phyloP scores from a whole-genome alignment of 2,888 invertebrate genomes.

The Nowickia ferox region DNA sequence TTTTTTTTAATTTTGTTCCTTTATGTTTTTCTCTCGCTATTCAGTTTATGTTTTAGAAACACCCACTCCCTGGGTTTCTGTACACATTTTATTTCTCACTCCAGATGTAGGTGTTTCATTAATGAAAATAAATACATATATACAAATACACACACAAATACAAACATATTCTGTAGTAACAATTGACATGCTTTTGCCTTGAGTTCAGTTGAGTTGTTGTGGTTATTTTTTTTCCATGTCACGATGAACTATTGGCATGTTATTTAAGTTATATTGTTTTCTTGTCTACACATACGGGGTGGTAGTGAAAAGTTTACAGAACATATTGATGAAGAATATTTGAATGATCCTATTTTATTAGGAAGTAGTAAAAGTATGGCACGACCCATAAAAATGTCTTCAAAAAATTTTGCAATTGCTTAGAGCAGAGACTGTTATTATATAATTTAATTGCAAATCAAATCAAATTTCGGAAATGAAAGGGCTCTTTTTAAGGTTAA shows the following conservation, averaged over 20 bases:
- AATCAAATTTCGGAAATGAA: not conserved
- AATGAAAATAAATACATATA: constrained; percentile 30
- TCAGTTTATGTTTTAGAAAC: constrained; percentile 52
- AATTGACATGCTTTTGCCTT: constrained; percentile 70
- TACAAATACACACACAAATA: not conserved
- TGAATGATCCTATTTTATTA: not conserved
- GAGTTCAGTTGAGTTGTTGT: constrained; percentile 70
- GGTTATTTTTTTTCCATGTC: constrained; percentile 44
- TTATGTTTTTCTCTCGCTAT: constrained; percentile 10
- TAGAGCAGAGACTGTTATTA: too few species aligned
- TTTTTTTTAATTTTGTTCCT: constrained; percentile 9
- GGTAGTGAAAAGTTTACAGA: not conserved
- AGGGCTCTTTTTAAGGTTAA: too few species aligned
- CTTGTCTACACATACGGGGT: constrained; percentile 11
- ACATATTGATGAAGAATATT: not conserved
- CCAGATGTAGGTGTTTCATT: constrained; percentile 46
- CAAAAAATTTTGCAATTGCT: too few species aligned
- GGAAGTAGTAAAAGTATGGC: too few species aligned
- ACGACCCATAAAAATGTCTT: too few species aligned
- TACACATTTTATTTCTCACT: constrained; percentile 19
- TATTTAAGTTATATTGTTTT: constrained; percentile 68
- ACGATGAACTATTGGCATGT: constrained; percentile 71
- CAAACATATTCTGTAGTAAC: constrained; percentile 33
- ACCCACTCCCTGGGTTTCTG: constrained; percentile 9
- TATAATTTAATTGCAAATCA: too few species aligned